phyloP scores from a whole-genome alignment of 2,888 invertebrate genomes.

The Orgyia antiqua region DNA sequence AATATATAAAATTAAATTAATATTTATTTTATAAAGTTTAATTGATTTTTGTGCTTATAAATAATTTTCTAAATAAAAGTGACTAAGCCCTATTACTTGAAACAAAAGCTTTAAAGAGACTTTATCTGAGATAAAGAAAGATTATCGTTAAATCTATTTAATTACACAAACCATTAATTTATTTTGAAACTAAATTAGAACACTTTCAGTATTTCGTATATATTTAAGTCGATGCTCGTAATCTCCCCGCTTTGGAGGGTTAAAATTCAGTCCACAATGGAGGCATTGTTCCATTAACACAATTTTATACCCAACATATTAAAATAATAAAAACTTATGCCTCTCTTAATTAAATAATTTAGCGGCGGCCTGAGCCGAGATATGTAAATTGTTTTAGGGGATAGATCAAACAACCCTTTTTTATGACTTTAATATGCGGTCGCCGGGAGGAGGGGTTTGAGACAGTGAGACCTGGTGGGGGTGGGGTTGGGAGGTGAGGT shows the following conservation, averaged over 20 bases:
- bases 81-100: slow-evolving; percentile 7
- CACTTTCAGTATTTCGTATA: slow-evolving; percentile 40
- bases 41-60: too few relatives aligned
- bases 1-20: too few relatives aligned
- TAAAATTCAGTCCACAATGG: slow-evolving; percentile 57
- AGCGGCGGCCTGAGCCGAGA: slow-evolving; percentile 74
- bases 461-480: slow-evolving; percentile 33
- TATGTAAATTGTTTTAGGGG: slow-evolving; percentile 80
- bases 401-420: slow-evolving; percentile 80
- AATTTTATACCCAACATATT: slow-evolving; percentile 77
- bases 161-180: slow-evolving; percentile 33
- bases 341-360: slow-evolving; percentile 80
- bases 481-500: slow-evolving; percentile 42
- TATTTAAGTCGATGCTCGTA: slow-evolving; percentile 53
- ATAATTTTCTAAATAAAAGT: too few relatives aligned
- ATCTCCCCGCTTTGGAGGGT: slow-evolving; percentile 51
- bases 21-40: too few relatives aligned
- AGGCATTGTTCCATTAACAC: slow-evolving; percentile 73
- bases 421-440: slow-evolving; percentile 79
- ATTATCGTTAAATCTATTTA: slow-evolving; percentile 28
- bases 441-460: slow-evolving; percentile 44
- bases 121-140: slow-evolving; percentile 20
- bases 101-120: slow-evolving; percentile 14
- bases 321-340: slow-evolving; percentile 80
- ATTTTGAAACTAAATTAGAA: slow-evolving; percentile 43